These are phyloP conservation scores for Latrodectus geometricus DNA, from an alignment of 1,140 invertebrate genomes.

Conservation along the genomic window DNA sequence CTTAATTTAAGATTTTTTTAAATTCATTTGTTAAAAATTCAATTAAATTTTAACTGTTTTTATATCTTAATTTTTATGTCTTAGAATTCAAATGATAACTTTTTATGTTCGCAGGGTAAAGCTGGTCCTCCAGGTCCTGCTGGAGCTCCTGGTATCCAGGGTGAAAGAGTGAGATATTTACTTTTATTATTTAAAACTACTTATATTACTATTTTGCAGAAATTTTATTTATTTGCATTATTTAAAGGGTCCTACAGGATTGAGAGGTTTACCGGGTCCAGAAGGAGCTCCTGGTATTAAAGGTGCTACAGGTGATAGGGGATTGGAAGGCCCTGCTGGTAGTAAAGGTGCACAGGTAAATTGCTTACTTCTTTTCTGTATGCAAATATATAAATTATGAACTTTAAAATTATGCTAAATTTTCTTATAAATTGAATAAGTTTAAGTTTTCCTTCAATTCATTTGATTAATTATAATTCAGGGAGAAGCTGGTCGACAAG, in stretches of 20 bases:
- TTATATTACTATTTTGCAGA: background rate
- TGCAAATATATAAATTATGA: background rate
- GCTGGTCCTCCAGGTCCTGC: constrained; percentile 77
- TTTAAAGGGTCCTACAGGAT: constrained; percentile 52
- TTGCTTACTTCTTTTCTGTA: background rate
- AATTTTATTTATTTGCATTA: background rate
- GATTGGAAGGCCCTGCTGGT: constrained; percentile 84
- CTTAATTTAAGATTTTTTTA: too few species aligned
- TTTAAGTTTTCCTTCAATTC: too few species aligned
- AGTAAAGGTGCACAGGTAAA: constrained; percentile 73
- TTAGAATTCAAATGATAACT: background rate
- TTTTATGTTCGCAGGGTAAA: constrained; percentile 72
- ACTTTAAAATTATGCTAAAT: background rate
- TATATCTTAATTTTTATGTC: background rate
- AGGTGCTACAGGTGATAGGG: constrained; percentile 81
- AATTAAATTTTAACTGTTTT: background rate
- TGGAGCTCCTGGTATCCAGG: constrained; percentile 67
- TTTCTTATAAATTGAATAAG: too few species aligned
- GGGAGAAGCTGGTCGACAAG: constrained; percentile 82
- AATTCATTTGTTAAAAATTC: too few species aligned
- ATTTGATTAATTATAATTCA: constrained; percentile 30
- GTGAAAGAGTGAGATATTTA: constrained; percentile 60
- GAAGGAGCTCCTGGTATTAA: constrained; percentile 76
- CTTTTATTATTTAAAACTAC: background rate
- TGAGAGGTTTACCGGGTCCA: constrained; percentile 61